phyloP scores from a whole-genome alignment of 2,797 vertebrate genomes.

The Mormyrus hasselquistii region DNA sequence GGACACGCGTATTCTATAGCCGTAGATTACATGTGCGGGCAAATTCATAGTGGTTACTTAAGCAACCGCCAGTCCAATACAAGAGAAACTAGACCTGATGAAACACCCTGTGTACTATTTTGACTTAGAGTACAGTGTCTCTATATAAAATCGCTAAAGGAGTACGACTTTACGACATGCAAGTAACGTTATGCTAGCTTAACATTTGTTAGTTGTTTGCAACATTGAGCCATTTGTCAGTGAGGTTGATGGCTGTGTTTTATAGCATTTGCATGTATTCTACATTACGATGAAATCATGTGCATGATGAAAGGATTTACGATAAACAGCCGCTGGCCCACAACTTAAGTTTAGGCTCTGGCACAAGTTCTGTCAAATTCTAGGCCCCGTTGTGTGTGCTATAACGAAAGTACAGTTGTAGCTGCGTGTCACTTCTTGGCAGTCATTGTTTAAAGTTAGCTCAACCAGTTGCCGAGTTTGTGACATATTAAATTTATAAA shows the following conservation, averaged over 20 bases:
- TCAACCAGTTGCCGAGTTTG: not conserved
- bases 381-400: not conserved
- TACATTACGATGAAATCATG: not conserved
- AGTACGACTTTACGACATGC: not conserved
- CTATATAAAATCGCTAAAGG: not conserved
- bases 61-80: not conserved
- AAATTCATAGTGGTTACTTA: not conserved
- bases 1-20: not conserved
- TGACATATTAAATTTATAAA: slow-evolving; percentile 1
- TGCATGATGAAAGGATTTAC: not conserved
- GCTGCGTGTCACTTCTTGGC: not conserved
- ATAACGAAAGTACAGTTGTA: not conserved
- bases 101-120: not conserved
- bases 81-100: not conserved
- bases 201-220: not conserved
- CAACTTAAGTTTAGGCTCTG: not conserved
- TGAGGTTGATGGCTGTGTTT: not conserved
- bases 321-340: not conserved
- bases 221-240: not conserved
- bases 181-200: not conserved
- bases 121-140: not conserved
- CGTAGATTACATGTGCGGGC: not conserved
- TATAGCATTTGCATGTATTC: not conserved
- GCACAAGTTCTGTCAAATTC: not conserved
- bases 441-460: not conserved